A percentile compares a stretch with the other conserved stretches of the same genome.
phyloP scores from a whole-genome alignment of 2,888 invertebrate species.

The Rhagonycha fulva region DNA sequence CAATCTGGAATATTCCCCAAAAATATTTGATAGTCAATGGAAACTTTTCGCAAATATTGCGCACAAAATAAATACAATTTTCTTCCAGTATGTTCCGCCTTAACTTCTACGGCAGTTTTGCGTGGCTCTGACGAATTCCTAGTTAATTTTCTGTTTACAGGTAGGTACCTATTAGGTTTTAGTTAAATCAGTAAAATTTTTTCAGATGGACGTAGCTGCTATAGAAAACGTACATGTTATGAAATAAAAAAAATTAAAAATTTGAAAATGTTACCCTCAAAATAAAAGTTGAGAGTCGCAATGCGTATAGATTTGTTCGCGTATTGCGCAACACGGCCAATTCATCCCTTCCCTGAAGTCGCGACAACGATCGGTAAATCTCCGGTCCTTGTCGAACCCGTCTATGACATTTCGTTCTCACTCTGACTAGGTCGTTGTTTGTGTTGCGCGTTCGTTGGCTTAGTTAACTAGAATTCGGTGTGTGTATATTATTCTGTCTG shows the following conservation, averaged over 20 bases:
- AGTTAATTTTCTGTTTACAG: no score
- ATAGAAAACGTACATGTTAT: no score
- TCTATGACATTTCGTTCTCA: slow-evolving; percentile 6
- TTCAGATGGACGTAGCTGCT: no score
- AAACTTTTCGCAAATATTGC: no score
- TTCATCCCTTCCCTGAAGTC: background rate
- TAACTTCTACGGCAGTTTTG: no score
- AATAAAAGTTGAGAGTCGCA: background rate
- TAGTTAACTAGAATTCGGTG: slow-evolving; percentile 5
- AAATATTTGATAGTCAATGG: no score
- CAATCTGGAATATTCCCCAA: no score
- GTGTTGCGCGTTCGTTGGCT: slow-evolving; percentile 10
- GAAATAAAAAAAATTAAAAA: background rate
- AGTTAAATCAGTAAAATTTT: no score
- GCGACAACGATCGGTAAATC: slow-evolving; percentile 19
- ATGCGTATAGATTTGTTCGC: background rate
- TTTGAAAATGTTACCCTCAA: background rate
- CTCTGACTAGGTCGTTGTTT: slow-evolving; percentile 16
- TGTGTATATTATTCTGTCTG: background rate
- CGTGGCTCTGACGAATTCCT: no score
- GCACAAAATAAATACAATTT: no score
- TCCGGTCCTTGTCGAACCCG: slow-evolving; percentile 11
- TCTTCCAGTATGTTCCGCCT: no score
- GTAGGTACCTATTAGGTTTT: no score
- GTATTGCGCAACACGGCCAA: background rate